A percentile compares a stretch with the other conserved stretches of the same genome.
These are phyloP conservation scores for Anabas testudineus DNA, from an alignment of 2,797 vertebrate genomes.

Conservation along the genomic window DNA sequence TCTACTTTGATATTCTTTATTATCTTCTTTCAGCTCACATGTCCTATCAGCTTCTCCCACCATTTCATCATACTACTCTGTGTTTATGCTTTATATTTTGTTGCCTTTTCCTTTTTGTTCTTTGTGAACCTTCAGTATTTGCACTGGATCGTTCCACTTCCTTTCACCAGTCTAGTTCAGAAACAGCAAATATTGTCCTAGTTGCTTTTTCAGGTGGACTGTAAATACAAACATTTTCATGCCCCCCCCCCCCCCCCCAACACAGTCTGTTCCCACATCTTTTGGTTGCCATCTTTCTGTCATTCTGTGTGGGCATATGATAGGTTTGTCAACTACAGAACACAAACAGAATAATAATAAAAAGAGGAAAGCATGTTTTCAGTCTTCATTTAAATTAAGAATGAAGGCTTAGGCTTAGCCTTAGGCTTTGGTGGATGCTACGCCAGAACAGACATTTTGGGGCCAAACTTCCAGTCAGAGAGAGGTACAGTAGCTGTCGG, in stretches of 20 bases:
- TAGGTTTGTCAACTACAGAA: constrained; percentile 18
- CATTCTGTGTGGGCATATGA: neutral
- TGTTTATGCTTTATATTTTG: constrained; percentile 33
- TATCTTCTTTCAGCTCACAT: neutral
- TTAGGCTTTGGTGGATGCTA: constrained; percentile 24
- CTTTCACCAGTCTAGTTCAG: constrained; percentile 14
- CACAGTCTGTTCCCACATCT: constrained; percentile 1
- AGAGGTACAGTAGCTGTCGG: constrained; percentile 13
- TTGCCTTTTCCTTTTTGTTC: constrained; percentile 19
- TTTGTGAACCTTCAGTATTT: constrained; percentile 35
- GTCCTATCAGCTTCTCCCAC: neutral
- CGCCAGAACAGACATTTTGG: constrained; percentile 15
- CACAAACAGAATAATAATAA: constrained; percentile 19
- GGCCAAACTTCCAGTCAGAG: constrained; percentile 19
- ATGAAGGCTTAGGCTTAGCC: too few relatives aligned
- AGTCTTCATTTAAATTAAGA: constrained; percentile 12
- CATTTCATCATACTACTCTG: too few relatives aligned
- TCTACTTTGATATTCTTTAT: neutral
- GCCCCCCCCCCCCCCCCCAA: neutral
- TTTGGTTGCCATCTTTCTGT: constrained; percentile 16
- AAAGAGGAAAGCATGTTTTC: constrained; percentile 15
- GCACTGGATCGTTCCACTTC: constrained; percentile 17
- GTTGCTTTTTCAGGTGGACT: constrained; percentile 10
- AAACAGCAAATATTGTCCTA: neutral
- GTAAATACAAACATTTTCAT: neutral